Conservation (phyloP, 1,140 invertebrate genomes). For the Bombus pascuorum region DNA sequence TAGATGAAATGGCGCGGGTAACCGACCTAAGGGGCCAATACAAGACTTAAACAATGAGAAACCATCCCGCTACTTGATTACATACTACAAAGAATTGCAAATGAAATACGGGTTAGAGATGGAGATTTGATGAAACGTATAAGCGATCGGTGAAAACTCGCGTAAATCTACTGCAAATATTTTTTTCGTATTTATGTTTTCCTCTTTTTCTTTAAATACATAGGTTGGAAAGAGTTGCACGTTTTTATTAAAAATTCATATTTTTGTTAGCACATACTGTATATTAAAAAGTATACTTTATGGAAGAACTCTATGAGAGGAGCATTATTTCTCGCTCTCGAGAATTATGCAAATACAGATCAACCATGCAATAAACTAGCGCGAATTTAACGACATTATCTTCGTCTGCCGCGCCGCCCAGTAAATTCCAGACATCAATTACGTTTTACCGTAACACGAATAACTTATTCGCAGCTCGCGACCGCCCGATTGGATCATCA, state of each 20-base stretch:
- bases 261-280: background rate
- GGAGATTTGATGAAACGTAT: background rate
- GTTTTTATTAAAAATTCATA: too few species aligned
- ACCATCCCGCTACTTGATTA: conserved; percentile 50
- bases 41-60: conserved; percentile 39
- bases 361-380: background rate
- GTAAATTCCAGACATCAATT: conserved; percentile 14
- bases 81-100: conserved; percentile 59
- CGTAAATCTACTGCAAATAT: background rate
- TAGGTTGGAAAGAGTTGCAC: background rate
- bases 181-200: background rate
- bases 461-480: background rate
- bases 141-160: background rate
- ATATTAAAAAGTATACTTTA: background rate
- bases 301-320: background rate
- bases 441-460: background rate
- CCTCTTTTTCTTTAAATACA: background rate
- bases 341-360: conserved; percentile 23
- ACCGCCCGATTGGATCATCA: background rate
- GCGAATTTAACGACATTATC: conserved; percentile 15
- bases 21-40: conserved; percentile 16
- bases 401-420: background rate
- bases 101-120: conserved; percentile 46
- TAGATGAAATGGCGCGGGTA: conserved; percentile 32
- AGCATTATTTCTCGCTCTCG: background rate